These are phyloP conservation scores for Sylvilagus bachmani DNA, from an alignment of 2,113 vertebrate species.

Conservation along the genomic window DNA sequence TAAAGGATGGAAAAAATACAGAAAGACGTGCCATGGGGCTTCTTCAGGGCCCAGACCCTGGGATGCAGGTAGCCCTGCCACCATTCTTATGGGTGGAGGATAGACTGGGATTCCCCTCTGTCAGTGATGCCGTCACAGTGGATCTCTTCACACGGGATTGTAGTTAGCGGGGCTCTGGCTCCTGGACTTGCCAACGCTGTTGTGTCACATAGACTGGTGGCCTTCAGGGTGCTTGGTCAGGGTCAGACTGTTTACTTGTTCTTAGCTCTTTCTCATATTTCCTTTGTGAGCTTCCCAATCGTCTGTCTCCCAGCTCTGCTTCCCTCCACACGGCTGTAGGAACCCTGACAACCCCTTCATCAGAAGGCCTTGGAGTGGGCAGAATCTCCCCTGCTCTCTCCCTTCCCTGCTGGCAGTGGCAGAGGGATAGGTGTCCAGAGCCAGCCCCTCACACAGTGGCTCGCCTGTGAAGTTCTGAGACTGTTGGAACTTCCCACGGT, in stretches of 20 bases:
- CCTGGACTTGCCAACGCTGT: background rate
- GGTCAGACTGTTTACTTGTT: constrained; percentile 45
- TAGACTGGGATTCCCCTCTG: background rate
- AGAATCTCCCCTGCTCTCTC: background rate
- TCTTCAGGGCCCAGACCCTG: background rate
- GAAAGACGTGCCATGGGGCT: background rate
- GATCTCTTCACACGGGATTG: background rate
- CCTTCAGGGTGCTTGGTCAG: background rate
- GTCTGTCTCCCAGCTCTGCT: background rate
- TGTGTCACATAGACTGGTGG: background rate
- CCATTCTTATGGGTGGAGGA: background rate
- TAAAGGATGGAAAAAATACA: background rate
- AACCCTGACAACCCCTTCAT: background rate
- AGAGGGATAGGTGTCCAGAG: background rate
- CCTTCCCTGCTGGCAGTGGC: too few species aligned
- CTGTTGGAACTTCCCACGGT: background rate
- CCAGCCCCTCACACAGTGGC: background rate
- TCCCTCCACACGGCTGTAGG: background rate
- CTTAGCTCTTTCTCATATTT: constrained; percentile 19
- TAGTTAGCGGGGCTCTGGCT: background rate
- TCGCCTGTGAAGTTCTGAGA: background rate
- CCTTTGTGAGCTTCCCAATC: background rate
- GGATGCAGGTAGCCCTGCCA: background rate
- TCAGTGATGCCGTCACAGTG: background rate
- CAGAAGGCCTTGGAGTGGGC: background rate